A percentile compares a stretch with the other conserved stretches of the same genome.
Conservation (phyloP, 2,888 invertebrate genomes). For the Polymixis lichenea region DNA sequence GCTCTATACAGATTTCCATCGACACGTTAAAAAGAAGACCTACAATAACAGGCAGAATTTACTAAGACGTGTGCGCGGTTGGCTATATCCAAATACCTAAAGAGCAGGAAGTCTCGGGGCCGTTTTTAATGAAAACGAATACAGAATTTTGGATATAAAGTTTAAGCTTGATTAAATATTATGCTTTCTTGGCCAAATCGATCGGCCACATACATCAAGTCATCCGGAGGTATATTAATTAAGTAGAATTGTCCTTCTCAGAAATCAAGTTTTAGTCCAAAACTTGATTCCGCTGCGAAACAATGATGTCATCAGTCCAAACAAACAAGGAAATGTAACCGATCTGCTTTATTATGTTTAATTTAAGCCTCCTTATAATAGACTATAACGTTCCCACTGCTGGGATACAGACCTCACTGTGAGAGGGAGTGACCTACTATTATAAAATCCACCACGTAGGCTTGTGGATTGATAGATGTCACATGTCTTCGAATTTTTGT, state of each 20-base stretch:
- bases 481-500: too few species aligned
- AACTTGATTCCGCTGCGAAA: background rate
- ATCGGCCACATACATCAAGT: background rate
- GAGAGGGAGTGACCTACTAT: too few species aligned
- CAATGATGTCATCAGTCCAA: constrained; percentile 2
- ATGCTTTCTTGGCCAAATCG: background rate
- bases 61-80: background rate
- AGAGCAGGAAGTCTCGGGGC: background rate
- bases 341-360: background rate
- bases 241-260: background rate
- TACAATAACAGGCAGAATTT: background rate
- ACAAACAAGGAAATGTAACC: background rate
- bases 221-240: background rate
- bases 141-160: background rate
- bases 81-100: background rate
- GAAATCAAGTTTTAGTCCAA: background rate
- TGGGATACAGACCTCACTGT: too few species aligned
- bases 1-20: background rate
- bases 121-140: too few species aligned
- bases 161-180: background rate
- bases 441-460: too few species aligned
- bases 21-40: background rate
- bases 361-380: background rate
- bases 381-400: too few species aligned
- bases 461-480: too few species aligned